Percentiles rank a stretch among this genome's conserved stretches.
Evolutionary conservation across 2,888 invertebrate genomes (phyloP).

Genomic region (Sycophila texana): DNA sequence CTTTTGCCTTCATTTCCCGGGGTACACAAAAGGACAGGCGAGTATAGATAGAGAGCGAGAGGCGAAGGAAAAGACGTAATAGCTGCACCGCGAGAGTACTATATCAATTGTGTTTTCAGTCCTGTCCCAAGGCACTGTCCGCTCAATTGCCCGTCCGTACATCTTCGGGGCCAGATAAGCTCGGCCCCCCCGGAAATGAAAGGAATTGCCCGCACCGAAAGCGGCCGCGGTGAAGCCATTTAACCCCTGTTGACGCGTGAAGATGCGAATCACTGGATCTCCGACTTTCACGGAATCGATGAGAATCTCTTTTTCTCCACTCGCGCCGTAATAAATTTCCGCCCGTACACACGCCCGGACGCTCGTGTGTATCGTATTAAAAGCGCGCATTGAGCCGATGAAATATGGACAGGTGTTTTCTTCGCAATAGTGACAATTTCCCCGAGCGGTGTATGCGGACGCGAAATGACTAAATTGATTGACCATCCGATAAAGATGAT

Average conservation of each 20-base stretch:
- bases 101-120: conserved; percentile 43
- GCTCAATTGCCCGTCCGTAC: conserved; percentile 43
- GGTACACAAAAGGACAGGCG: conserved; percentile 5
- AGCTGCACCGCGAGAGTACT: background rate
- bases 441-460: too few species aligned
- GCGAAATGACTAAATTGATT: background rate
- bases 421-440: too few species aligned
- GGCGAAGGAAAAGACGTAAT: conserved; percentile 11
- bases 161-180: conserved; percentile 2
- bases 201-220: conserved; percentile 18
- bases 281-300: too few species aligned
- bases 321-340: too few species aligned
- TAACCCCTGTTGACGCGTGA: too few species aligned
- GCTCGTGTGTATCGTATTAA: too few species aligned
- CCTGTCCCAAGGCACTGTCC: conserved; percentile 4
- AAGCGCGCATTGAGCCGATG: too few species aligned
- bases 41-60: background rate
- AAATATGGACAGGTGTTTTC: too few species aligned
- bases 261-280: too few species aligned
- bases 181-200: conserved; percentile 21
- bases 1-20: background rate
- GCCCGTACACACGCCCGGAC: too few species aligned
- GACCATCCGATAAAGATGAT: background rate
- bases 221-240: too few species aligned
- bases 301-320: too few species aligned